Evolutionary conservation across 2,888 invertebrate species (phyloP).

Genomic region (Scaptomyza reducta): DNA sequence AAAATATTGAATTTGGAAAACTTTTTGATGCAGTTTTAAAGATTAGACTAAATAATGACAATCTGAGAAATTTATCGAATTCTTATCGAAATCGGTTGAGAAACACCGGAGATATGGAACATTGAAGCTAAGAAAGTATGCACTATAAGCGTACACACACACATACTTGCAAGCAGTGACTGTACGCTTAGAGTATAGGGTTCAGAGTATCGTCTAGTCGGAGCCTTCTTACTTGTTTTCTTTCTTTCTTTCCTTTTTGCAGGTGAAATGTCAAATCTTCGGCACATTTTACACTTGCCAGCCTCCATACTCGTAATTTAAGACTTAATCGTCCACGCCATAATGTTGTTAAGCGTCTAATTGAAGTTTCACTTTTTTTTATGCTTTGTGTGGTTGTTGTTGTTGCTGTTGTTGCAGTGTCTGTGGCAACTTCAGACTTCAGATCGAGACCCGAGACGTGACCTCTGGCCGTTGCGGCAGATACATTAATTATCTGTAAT

Average conservation of each 20-base stretch:
- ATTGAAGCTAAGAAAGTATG: too few relatives aligned
- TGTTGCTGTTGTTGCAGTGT: conserved; percentile 1
- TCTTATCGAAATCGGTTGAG: too few relatives aligned
- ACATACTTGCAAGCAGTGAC: too few relatives aligned
- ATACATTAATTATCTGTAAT: conserved; percentile 81
- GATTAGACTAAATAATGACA: too few relatives aligned
- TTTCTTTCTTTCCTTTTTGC: conserved; percentile 17
- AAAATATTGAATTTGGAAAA: too few relatives aligned
- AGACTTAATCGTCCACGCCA: conserved; percentile 79
- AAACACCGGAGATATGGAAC: too few relatives aligned
- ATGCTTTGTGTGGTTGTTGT: not conserved
- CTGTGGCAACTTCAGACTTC: conserved; percentile 30
- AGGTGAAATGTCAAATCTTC: conserved; percentile 75
- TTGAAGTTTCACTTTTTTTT: conserved; percentile 74
- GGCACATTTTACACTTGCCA: conserved; percentile 43
- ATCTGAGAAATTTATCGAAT: too few relatives aligned
- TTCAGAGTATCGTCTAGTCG: too few relatives aligned
- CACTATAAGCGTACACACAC: too few relatives aligned
- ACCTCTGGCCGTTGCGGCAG: conserved; percentile 68
- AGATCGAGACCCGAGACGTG: conserved; percentile 50
- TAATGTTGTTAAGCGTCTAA: conserved; percentile 77
- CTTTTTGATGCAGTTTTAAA: too few relatives aligned
- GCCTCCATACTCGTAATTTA: conserved; percentile 67
- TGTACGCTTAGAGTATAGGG: too few relatives aligned
- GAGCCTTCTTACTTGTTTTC: too few relatives aligned